Conservation (phyloP, 2,113 vertebrate genomes). For the Melanocharis versteri region DNA sequence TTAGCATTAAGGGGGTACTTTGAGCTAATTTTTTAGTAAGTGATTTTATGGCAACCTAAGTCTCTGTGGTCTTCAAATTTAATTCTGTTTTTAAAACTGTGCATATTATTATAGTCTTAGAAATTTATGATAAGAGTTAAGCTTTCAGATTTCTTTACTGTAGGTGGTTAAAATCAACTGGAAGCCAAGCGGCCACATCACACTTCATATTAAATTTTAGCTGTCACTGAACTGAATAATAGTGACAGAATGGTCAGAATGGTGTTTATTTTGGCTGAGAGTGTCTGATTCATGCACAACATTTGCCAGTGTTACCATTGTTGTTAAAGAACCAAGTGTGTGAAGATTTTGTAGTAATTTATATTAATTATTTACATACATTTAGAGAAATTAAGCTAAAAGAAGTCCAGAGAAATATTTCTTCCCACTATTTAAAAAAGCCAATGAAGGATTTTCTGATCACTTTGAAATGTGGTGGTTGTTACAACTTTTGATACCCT, state of each 20-base stretch:
- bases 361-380: not conserved
- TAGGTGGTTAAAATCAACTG: not conserved
- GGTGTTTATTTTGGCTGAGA: not conserved
- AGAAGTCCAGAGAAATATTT: not conserved
- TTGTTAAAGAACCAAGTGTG: not conserved
- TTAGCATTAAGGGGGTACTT: not conserved
- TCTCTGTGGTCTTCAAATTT: not conserved
- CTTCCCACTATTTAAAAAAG: not conserved
- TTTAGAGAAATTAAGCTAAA: not conserved
- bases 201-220: not conserved
- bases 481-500: not conserved
- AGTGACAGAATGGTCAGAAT: not conserved
- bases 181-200: not conserved
- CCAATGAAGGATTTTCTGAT: not conserved
- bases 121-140: not conserved
- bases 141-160: not conserved
- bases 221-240: not conserved
- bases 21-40: not conserved
- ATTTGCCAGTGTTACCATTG: not conserved
- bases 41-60: not conserved
- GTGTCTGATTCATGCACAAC: not conserved
- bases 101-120: not conserved
- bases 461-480: not conserved
- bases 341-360: not conserved
- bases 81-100: not conserved